These are phyloP conservation scores for Drosophila ercepeae DNA, from an alignment of 1,140 invertebrate species.

Conservation along the genomic window DNA sequence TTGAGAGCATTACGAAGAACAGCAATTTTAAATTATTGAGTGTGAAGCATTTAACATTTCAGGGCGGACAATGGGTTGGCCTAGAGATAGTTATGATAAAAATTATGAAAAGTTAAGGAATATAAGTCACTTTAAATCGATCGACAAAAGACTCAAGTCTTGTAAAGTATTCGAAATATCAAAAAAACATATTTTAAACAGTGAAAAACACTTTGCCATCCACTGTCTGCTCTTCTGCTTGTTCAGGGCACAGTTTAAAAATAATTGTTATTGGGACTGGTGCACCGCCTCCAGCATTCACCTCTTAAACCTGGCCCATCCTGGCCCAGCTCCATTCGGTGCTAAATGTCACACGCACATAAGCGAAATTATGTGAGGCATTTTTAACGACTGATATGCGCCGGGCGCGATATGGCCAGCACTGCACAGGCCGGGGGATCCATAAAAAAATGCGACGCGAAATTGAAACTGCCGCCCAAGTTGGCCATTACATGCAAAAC, in stretches of 20 bases:
- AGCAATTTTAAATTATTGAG: slow-evolving; percentile 71
- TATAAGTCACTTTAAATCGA: no score
- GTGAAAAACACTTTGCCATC: slow-evolving; percentile 8
- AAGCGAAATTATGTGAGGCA: slow-evolving; percentile 80
- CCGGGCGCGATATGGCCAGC: slow-evolving; percentile 54
- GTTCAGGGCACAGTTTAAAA: slow-evolving; percentile 69
- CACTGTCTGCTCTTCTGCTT: slow-evolving; percentile 37
- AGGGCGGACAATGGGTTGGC: slow-evolving; percentile 30
- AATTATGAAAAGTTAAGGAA: not conserved
- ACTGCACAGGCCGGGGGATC: slow-evolving; percentile 40
- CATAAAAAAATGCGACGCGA: slow-evolving; percentile 66
- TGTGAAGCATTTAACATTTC: slow-evolving; percentile 68
- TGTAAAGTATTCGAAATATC: not conserved
- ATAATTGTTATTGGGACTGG: slow-evolving; percentile 62
- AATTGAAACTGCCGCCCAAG: slow-evolving; percentile 67
- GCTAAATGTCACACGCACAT: slow-evolving; percentile 79
- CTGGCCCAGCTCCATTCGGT: slow-evolving; percentile 23
- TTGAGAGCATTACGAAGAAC: slow-evolving; percentile 21
- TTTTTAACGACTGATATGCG: slow-evolving; percentile 76
- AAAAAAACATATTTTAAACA: no score
- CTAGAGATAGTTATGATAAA: not conserved
- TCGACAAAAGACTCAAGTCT: no score
- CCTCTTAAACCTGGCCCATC: slow-evolving; percentile 16
- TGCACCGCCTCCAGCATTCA: slow-evolving; percentile 29
- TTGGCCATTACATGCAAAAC: slow-evolving; percentile 18